Percentiles rank a stretch among this genome's conserved stretches.
phyloP scores from a whole-genome alignment of 2,888 invertebrate species.

The Diarsia dahlii region DNA sequence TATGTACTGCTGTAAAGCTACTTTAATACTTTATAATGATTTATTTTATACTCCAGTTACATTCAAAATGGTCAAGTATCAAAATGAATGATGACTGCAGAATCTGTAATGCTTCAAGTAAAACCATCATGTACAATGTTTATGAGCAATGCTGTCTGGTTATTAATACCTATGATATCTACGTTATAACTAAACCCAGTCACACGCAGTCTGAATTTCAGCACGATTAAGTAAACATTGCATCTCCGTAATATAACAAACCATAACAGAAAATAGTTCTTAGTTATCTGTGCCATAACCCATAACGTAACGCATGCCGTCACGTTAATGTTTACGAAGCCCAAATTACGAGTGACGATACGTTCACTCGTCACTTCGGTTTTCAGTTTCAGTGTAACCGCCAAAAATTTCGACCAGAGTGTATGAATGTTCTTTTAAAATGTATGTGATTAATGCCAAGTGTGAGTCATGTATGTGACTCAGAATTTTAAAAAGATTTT shows the following conservation, averaged over 20 bases:
- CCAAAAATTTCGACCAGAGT: slow-evolving; percentile 17
- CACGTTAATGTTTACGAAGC: slow-evolving; percentile 71
- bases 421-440: slow-evolving; percentile 38
- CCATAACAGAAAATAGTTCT: slow-evolving; percentile 49
- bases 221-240: slow-evolving; percentile 36
- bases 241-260: slow-evolving; percentile 41
- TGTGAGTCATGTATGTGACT: slow-evolving; percentile 25
- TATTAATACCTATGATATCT: slow-evolving; percentile 20
- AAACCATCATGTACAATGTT: slow-evolving; percentile 29
- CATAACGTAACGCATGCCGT: slow-evolving; percentile 26
- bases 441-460: slow-evolving; percentile 52
- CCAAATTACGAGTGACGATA: slow-evolving; percentile 77
- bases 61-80: neutral
- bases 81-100: neutral
- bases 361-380: slow-evolving; percentile 70
- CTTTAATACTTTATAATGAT: too few relatives aligned
- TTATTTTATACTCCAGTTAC: neutral
- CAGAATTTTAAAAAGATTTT: slow-evolving; percentile 28
- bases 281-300: slow-evolving; percentile 39
- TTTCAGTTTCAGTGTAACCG: slow-evolving; percentile 42
- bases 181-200: slow-evolving; percentile 8
- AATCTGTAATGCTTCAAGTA: slow-evolving; percentile 12
- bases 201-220: slow-evolving; percentile 41
- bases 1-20: too few relatives aligned
- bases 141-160: slow-evolving; percentile 39